Base-by-base conservation (phyloP, 35 echinoderm and acorn worm genomes). In the Holothuria glaberrima region DNA sequence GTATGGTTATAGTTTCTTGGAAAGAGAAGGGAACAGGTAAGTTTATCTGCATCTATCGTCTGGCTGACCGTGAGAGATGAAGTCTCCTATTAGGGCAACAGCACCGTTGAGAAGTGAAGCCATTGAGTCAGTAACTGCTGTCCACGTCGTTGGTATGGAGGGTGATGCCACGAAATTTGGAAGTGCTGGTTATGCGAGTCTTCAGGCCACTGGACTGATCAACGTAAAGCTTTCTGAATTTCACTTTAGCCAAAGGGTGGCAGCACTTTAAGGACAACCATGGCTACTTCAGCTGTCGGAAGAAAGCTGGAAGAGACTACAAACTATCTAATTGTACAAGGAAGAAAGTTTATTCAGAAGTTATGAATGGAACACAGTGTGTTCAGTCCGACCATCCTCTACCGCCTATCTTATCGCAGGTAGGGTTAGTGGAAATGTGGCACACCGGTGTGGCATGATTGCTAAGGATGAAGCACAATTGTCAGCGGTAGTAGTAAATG, bases 201-300 rank as follows among this genome's bases (percentile, higher is more conserved):
- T 0, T 65, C 64, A 21, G 56, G 61, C 5, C 86, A 93, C 62
- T 93, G 91, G 90, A 41, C 36, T 41, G 36, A 41, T 41, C 36
- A 41, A 7, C 7, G 36, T 41, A 2, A 41, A 58, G 19, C 3
- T 50, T 83, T 5, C 50, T 58, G 9, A 19, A 17, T 22, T 58
- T 93, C 59, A 54, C 77, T 28, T 25, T 59, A 20, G 14, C 34
- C 18, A 5, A 89, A n/a, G 14, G 92, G 29, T 20, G 89, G n/a
- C 18, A 93, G 27, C 18, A 19, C 5, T 21, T 82, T 22, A 93
- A 89, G 76, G 75, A 93, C 2, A 89, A 89, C 38, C 73, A 89
- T 60, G 92, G 46, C 4, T 94, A 78, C 35, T 94, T 77, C 59
- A 66, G 78, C 31, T 93, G 92, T 24, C 28, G 89, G 29, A 93